Conservation (phyloP, 2,113 vertebrate species). For the Eptesicus fuscus region DNA sequence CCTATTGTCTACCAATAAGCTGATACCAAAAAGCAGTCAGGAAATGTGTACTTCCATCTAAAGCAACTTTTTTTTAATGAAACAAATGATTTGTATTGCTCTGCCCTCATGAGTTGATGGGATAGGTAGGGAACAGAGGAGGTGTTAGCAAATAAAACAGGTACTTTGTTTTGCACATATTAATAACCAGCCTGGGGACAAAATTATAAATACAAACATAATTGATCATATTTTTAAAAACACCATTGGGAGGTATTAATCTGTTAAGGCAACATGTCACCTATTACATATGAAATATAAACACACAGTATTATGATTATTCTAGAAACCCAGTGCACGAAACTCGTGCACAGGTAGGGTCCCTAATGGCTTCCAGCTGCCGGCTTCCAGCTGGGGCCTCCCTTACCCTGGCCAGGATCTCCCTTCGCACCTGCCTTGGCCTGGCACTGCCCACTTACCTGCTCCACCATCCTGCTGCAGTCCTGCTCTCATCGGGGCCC, state of each 20-base stretch:
- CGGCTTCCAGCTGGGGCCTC: too few species aligned
- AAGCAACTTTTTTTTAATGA: neutral
- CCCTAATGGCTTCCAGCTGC: too few species aligned
- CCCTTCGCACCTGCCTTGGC: too few species aligned
- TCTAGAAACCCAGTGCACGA: too few species aligned
- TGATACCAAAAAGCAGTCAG: neutral
- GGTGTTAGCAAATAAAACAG: neutral
- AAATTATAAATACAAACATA: constrained; percentile 20
- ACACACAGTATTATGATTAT: neutral
- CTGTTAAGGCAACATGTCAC: neutral
- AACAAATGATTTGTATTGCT: neutral
- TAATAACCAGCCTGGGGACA: neutral
- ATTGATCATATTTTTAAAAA: neutral
- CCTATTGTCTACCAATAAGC: neutral
- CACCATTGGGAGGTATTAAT: neutral
- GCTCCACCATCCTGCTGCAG: too few species aligned
- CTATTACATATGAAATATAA: neutral
- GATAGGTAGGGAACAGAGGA: neutral
- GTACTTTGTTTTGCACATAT: neutral
- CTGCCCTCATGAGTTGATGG: neutral
- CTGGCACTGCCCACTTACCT: too few species aligned
- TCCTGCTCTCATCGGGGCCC: too few species aligned
- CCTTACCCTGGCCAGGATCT: too few species aligned
- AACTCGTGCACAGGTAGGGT: too few species aligned
- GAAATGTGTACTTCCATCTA: neutral